Evolutionary conservation across 1,140 invertebrate species (phyloP), one percentile per base, ranked within the genome.

Genomic region (Himalopsyche phryganea): DNA sequence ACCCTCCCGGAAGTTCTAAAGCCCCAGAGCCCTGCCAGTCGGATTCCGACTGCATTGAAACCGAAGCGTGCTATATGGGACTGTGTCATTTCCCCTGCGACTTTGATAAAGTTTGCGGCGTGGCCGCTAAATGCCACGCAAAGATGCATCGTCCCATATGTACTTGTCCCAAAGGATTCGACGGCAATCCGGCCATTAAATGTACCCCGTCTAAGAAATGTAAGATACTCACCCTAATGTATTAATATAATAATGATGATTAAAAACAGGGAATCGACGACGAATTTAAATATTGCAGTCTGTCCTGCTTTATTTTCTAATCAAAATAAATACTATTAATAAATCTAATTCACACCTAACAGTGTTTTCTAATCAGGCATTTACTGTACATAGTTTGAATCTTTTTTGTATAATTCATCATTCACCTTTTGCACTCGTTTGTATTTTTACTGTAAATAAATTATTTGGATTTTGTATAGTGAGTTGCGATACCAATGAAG

Each of bases 401-500:
- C 19, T n/a, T 54, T 35, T 54, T 7, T 46, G 15, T 46, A 47
- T 44, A 32, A 46, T 11, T 32, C 15, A 40, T 10, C 50, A 56
- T 42, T 19, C 13, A 46, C 76, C 67, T 58, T 58, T 58, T 50
- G 47, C 23, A 50, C 23, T 9, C 9, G 47, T 47, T 11, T 41
- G 23, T 28, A 28, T 9, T 9, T 5, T 28, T 28, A 9, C 9
- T 28, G 23, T 41, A 28, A 28, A 40, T 40, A 15, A 40, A n/a
- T 11, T 5, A n/a, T 55, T 48, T 55, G 44, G 36, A 73, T 73
- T 79, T 78, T 75, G 67, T 69, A 70, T 81, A 91, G 89, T 83
- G 72, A 85, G 86, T 84, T 94, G 91, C 81, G 82, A 83, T 68
- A 83, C 79, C 66, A 85, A 93, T 76, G 83, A 85, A 66, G 90